Conservation (phyloP, 2,113 vertebrate species). For the Archilochus colubris region DNA sequence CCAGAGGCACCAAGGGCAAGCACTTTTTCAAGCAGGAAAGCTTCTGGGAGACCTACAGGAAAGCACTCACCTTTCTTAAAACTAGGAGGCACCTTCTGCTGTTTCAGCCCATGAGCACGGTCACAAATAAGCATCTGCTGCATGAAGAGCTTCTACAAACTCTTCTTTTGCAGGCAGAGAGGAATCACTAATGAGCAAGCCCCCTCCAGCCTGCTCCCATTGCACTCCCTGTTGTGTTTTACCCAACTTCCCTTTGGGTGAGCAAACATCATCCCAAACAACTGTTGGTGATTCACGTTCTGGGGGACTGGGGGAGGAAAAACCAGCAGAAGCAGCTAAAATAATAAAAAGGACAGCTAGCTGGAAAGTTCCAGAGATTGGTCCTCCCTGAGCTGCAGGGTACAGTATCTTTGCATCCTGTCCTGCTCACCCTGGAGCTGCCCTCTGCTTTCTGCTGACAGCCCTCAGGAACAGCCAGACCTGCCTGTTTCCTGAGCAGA, state of each 20-base stretch:
- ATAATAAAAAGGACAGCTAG: neutral
- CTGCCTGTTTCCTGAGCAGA: neutral
- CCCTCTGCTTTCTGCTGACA: neutral
- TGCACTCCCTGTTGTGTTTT: neutral
- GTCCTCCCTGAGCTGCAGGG: neutral
- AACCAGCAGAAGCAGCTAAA: neutral
- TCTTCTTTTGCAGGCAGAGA: accelerated
- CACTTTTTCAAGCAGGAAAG: neutral
- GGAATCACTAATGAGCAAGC: neutral
- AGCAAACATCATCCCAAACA: neutral
- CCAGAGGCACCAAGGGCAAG: neutral
- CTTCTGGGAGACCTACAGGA: neutral
- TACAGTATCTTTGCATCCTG: neutral
- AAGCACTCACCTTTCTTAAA: neutral
- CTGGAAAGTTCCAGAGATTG: neutral
- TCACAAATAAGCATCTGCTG: neutral
- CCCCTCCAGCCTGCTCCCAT: neutral
- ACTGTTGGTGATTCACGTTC: neutral
- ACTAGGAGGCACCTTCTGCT: neutral
- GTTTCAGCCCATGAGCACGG: neutral
- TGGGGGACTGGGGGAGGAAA: neutral
- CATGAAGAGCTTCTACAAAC: neutral
- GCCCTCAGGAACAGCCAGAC: neutral
- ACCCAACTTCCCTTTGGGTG: neutral
- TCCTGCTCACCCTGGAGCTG: neutral